phyloP scores from a whole-genome alignment of 2,888 invertebrate genomes.

The Lasioglossum pauxillum region DNA sequence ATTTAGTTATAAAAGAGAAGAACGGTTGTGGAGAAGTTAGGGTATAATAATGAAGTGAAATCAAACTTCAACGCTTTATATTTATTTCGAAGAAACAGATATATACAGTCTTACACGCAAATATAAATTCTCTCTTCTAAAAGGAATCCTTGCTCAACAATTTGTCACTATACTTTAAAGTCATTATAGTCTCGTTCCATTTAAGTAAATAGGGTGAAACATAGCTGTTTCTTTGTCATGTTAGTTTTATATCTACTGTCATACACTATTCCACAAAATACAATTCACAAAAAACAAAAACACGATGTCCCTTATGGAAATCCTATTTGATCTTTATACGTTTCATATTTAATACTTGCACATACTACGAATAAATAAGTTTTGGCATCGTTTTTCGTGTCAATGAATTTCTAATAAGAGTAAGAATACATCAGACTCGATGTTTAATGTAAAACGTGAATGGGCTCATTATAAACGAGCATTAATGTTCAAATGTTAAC shows the following conservation, averaged over 20 bases:
- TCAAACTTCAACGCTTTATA: conserved; percentile 45
- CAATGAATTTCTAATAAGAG: not conserved
- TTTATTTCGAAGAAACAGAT: conserved; percentile 53
- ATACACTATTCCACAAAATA: conserved; percentile 26
- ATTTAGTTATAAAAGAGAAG: not conserved
- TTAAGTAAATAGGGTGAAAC: conserved; percentile 23
- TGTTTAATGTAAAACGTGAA: not conserved
- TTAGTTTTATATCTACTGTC: conserved; percentile 3
- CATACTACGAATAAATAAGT: conserved; percentile 17
- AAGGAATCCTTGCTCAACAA: conserved; percentile 50
- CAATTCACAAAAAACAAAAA: conserved; percentile 8
- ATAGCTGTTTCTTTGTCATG: not conserved
- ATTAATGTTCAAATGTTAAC: conserved; percentile 15
- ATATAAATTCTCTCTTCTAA: conserved; percentile 59
- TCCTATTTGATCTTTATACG: conserved; percentile 17
- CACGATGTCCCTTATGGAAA: conserved; percentile 11
- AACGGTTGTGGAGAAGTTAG: not conserved
- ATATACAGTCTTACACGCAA: conserved; percentile 45
- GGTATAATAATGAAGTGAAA: not conserved
- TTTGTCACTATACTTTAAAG: conserved; percentile 36
- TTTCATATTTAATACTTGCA: conserved; percentile 17
- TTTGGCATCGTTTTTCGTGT: conserved; percentile 22
- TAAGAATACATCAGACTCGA: not conserved
- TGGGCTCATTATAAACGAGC: not conserved
- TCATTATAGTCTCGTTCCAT: conserved; percentile 35